Conservation (phyloP, 2,797 vertebrate species). For the Paguma larvata region DNA sequence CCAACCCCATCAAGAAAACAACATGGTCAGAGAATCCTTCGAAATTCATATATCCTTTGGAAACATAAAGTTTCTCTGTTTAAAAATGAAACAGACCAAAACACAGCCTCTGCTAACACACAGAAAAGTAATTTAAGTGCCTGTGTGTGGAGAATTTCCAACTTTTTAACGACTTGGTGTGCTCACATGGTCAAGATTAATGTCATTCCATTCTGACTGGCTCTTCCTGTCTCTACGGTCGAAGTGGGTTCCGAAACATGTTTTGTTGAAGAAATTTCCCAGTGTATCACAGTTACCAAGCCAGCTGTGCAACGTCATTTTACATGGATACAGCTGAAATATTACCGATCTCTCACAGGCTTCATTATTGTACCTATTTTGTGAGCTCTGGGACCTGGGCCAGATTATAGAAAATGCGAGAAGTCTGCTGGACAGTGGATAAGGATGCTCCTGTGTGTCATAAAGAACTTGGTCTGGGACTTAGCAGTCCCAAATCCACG, state of each 20-base stretch:
- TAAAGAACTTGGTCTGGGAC: constrained; percentile 22
- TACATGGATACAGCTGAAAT: constrained; percentile 51
- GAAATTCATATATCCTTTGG: constrained; percentile 31
- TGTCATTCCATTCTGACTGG: constrained; percentile 13
- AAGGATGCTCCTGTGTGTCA: constrained; percentile 7
- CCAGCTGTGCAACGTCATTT: constrained; percentile 71
- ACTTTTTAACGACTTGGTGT: constrained; percentile 23
- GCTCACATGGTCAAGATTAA: constrained; percentile 69
- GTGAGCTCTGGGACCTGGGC: constrained; percentile 42
- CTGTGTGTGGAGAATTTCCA: constrained; percentile 57
- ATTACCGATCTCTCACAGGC: constrained; percentile 47
- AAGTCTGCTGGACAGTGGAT: constrained; percentile 4
- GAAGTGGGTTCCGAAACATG: constrained; percentile 47
- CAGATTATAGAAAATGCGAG: constrained; percentile 44
- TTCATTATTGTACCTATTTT: constrained; percentile 50
- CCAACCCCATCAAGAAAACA: constrained; percentile 19
- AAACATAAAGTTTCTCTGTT: constrained; percentile 58
- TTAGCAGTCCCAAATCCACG: background rate
- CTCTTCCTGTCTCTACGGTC: background rate
- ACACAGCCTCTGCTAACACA: background rate
- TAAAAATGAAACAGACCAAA: constrained; percentile 64
- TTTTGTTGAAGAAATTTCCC: constrained; percentile 66
- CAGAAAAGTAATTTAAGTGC: constrained; percentile 55
- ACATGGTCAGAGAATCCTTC: background rate
- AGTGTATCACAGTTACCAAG: constrained; percentile 62